Conservation (phyloP, 2,797 vertebrate species). For the Paramormyrops hopkinsi region DNA sequence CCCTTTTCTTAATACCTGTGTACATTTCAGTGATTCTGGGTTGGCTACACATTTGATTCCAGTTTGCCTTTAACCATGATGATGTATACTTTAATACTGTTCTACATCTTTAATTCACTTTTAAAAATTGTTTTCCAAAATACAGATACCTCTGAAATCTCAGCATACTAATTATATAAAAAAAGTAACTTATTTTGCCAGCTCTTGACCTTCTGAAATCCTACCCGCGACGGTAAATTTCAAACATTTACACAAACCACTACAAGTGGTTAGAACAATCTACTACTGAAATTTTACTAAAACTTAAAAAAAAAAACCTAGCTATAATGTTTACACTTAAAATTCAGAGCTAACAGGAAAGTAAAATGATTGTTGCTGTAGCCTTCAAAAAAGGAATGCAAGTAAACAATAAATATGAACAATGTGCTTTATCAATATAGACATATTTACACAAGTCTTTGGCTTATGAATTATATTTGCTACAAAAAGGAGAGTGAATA, state of each 20-base stretch:
- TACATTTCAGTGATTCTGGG: conserved; percentile 12
- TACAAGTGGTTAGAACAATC: conserved; percentile 63
- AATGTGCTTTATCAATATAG: conserved; percentile 96
- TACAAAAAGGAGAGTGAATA: conserved; percentile 68
- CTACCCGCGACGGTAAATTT: conserved; percentile 60
- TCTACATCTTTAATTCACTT: conserved; percentile 16
- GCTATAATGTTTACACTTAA: conserved; percentile 76
- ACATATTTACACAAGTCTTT: conserved; percentile 99
- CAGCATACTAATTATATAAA: conserved; percentile 52
- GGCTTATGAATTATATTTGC: conserved; percentile 93
- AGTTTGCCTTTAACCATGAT: conserved; percentile 43
- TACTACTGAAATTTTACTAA: conserved; percentile 71
- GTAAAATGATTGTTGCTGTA: conserved; percentile 77
- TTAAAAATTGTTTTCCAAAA: conserved; percentile 22
- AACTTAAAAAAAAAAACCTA: conserved; percentile 83
- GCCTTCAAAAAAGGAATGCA: conserved; percentile 86
- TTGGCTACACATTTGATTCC: conserved; percentile 30
- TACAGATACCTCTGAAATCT: conserved; percentile 53
- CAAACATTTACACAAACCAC: conserved; percentile 78
- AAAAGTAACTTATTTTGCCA: conserved; percentile 54
- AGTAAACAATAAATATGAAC: conserved; percentile 99
- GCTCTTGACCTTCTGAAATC: conserved; percentile 54
- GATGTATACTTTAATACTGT: conserved; percentile 46
- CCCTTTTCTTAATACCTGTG: conserved; percentile 18
- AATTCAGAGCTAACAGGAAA: conserved; percentile 69